Evolutionary conservation across 2,113 vertebrate species (phyloP).

Genomic region (Spheniscus mendiculus): DNA sequence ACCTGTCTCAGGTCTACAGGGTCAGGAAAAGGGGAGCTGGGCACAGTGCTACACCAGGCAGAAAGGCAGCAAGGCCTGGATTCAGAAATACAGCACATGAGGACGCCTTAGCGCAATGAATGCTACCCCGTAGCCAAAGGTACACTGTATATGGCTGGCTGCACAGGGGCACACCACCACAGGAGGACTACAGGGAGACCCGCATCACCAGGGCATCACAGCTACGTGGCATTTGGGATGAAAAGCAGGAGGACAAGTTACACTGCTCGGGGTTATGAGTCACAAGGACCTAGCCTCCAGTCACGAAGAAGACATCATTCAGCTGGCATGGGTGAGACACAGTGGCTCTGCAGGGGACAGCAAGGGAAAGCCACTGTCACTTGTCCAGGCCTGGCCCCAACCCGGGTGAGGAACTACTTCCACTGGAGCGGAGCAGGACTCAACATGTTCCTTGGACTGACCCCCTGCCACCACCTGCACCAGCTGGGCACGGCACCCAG

Average conservation of each 20-base stretch:
- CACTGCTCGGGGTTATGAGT: accelerated
- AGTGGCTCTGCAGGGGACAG: not conserved
- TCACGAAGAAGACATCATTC: accelerated
- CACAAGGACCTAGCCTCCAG: accelerated
- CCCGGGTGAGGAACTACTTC: not conserved
- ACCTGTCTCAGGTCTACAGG: accelerated
- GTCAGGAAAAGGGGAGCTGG: not conserved
- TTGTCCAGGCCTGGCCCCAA: not conserved
- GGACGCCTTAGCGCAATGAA: not conserved
- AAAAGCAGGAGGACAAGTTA: not conserved
- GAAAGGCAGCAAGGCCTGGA: not conserved
- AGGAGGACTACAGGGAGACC: accelerated
- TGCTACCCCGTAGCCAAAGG: not conserved
- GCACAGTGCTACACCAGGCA: not conserved
- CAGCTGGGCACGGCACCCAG: too few species aligned
- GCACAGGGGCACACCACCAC: not conserved
- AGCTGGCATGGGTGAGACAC: not conserved
- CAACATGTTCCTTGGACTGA: not conserved
- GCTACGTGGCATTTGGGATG: not conserved
- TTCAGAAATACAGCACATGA: not conserved
- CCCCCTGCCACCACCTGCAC: not conserved
- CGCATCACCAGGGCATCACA: not conserved
- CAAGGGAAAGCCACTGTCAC: accelerated
- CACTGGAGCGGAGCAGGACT: not conserved
- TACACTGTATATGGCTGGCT: not conserved